Conservation (phyloP, 2,113 vertebrate genomes). For the Condylura cristata region DNA sequence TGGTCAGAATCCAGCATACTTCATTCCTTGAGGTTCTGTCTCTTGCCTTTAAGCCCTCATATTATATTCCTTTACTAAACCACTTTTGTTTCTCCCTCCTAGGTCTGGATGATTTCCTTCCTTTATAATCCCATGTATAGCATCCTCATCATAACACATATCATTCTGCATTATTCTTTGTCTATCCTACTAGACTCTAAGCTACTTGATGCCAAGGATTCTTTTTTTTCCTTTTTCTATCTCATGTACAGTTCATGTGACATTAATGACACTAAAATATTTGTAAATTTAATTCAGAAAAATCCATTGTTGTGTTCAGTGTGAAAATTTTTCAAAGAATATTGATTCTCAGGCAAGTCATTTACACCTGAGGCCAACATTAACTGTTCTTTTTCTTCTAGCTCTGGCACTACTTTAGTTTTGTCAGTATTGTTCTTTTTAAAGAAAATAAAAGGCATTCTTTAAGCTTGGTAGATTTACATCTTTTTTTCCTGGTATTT, state of each 20-base stretch:
- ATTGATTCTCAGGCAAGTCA: conserved; percentile 36
- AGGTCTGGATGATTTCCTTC: not conserved
- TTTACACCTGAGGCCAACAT: not conserved
- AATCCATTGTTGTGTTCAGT: not conserved
- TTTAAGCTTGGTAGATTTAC: conserved; percentile 47
- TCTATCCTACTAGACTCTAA: not conserved
- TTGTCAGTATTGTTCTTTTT: conserved; percentile 6
- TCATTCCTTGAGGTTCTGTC: not conserved
- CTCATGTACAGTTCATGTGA: not conserved
- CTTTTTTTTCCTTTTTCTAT: not conserved
- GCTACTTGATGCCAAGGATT: not conserved
- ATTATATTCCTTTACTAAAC: not conserved
- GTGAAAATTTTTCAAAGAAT: conserved; percentile 5
- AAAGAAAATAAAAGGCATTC: conserved; percentile 11
- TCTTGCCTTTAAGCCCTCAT: not conserved
- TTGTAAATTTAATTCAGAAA: not conserved
- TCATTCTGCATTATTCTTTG: not conserved
- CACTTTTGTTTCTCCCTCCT: not conserved
- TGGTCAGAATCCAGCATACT: not conserved
- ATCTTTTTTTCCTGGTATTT: not conserved
- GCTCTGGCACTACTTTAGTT: not conserved
- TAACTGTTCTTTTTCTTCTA: not conserved
- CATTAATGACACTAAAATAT: not conserved
- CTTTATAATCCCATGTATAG: fast-evolving
- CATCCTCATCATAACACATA: not conserved